Percentiles rank a stretch among this genome's conserved stretches.
These are phyloP conservation scores for Conops quadrifasciatus DNA, from an alignment of 2,888 invertebrate species.

Conservation along the genomic window DNA sequence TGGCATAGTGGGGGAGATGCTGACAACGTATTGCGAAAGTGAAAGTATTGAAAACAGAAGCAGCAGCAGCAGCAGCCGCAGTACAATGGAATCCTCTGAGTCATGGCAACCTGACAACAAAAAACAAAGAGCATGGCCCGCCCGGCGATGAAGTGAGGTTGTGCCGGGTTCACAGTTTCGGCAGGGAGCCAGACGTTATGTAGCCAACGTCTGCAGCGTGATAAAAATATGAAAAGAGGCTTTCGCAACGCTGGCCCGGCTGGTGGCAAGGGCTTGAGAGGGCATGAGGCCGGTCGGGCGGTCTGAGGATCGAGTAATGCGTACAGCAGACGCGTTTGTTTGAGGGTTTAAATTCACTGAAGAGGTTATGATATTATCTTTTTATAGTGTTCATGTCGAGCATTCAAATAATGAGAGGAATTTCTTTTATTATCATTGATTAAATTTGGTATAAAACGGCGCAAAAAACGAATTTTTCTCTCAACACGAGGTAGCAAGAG, in stretches of 20 bases:
- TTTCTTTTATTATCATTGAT: constrained; percentile 46
- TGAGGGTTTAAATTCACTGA: background rate
- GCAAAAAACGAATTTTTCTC: background rate
- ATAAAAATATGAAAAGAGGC: constrained; percentile 18
- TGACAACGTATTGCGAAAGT: background rate
- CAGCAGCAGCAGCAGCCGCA: background rate
- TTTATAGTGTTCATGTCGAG: constrained; percentile 20
- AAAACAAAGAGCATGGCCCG: background rate
- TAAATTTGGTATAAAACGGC: constrained; percentile 33
- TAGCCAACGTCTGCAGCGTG: background rate
- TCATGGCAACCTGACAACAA: background rate
- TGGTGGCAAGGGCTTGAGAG: background rate
- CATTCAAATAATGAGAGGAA: constrained; percentile 47
- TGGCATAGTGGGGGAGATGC: background rate
- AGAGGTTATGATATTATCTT: background rate
- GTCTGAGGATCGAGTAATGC: background rate
- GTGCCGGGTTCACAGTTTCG: too few relatives aligned
- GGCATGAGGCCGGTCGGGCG: too few relatives aligned
- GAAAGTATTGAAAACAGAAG: constrained; percentile 29
- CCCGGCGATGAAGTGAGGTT: too few relatives aligned
- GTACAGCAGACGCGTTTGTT: constrained; percentile 15
- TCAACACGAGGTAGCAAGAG: background rate
- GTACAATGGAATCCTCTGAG: background rate
- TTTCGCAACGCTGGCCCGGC: background rate
- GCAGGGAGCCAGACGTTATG: too few relatives aligned